These are phyloP conservation scores for Podarcis muralis DNA, from an alignment of 2,113 vertebrate species.

Conservation along the genomic window DNA sequence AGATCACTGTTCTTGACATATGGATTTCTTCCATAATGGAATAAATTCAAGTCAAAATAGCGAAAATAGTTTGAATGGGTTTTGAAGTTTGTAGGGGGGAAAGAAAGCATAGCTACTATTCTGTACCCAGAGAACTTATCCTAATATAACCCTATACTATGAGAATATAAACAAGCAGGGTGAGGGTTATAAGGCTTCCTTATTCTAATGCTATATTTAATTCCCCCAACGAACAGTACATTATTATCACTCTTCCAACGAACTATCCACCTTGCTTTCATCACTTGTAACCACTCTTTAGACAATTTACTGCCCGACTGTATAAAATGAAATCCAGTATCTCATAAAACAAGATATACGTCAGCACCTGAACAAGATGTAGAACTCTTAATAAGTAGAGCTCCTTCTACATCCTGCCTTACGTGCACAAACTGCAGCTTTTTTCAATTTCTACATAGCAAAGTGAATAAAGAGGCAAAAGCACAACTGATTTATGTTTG, in stretches of 20 bases:
- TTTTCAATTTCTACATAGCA: constrained; percentile 16
- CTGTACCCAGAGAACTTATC: not conserved
- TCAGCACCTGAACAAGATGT: not conserved
- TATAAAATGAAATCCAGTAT: not conserved
- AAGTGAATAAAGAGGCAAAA: not conserved
- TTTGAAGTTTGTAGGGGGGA: not conserved
- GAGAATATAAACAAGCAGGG: not conserved
- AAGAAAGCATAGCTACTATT: not conserved
- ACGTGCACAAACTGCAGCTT: not conserved
- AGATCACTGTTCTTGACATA: not conserved
- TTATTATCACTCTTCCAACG: not conserved
- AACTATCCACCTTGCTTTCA: not conserved
- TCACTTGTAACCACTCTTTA: not conserved
- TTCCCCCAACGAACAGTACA: not conserved
- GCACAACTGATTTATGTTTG: not conserved
- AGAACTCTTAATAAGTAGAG: not conserved
- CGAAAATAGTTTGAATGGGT: not conserved
- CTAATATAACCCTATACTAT: not conserved
- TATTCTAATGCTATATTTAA: not conserved
- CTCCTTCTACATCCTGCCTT: not conserved
- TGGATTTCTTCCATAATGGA: not conserved
- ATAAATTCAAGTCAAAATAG: not conserved
- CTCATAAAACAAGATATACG: not conserved
- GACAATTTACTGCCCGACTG: constrained; percentile 2
- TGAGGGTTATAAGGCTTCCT: not conserved